These are phyloP conservation scores for Papilio glaucus DNA, from an alignment of 1,140 invertebrate species.

Conservation along the genomic window DNA sequence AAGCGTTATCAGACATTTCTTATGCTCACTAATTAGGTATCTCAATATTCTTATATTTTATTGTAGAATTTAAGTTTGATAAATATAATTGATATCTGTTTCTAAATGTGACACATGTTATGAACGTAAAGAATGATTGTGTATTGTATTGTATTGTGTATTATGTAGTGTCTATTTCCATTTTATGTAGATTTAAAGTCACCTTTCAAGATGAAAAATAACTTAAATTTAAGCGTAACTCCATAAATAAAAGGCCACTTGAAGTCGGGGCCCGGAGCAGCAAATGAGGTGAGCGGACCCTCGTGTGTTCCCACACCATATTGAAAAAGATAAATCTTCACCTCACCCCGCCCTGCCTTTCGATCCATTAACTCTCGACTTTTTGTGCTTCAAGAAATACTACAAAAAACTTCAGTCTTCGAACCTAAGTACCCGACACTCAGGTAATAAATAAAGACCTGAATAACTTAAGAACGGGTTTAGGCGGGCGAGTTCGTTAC, in stretches of 20 bases:
- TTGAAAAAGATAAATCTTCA: constrained; percentile 75
- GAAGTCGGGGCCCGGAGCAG: constrained; percentile 35
- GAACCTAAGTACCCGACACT: constrained; percentile 50
- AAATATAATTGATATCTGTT: no score
- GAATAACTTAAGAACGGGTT: constrained; percentile 47
- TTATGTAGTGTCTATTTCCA: background rate
- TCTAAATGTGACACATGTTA: background rate
- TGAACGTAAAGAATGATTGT: background rate
- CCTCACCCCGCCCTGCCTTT: constrained; percentile 58
- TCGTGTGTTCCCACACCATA: constrained; percentile 58
- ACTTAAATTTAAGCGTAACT: constrained; percentile 45
- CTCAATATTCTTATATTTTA: no score
- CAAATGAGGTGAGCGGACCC: constrained; percentile 44
- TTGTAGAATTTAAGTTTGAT: no score
- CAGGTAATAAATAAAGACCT: constrained; percentile 46
- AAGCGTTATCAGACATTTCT: no score
- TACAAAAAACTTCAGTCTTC: constrained; percentile 41
- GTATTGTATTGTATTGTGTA: background rate
- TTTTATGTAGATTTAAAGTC: background rate
- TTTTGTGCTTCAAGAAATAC: constrained; percentile 51
- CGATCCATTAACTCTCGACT: constrained; percentile 61
- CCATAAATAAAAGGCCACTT: constrained; percentile 61
- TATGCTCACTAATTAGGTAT: no score
- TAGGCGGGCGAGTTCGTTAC: constrained; percentile 41
- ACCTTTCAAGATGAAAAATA: constrained; percentile 38